Evolutionary conservation across 1,140 invertebrate species (phyloP).

Genomic region (Asbolus verrucosus): DNA sequence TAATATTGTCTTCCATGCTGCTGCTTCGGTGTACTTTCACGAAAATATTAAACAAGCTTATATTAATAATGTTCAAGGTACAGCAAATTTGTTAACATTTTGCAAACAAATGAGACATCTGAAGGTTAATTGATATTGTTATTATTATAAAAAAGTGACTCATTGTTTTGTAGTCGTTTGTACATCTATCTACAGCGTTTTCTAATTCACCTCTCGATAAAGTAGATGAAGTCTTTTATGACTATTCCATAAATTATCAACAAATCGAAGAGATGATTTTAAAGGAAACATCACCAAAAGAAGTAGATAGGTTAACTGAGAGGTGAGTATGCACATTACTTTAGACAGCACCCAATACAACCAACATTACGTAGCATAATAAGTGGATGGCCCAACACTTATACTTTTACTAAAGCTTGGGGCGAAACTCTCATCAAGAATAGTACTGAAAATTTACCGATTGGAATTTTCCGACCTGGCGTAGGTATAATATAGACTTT

Average conservation of each 20-base stretch:
- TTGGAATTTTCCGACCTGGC: conserved; percentile 76
- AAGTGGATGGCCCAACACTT: conserved; percentile 79
- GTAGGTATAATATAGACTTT: conserved; percentile 62
- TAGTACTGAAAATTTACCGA: conserved; percentile 75
- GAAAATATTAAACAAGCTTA: conserved; percentile 79
- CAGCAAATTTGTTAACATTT: conserved; percentile 61
- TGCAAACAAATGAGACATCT: conserved; percentile 72
- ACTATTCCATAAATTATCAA: conserved; percentile 67
- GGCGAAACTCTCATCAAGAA: conserved; percentile 78
- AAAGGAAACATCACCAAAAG: not conserved
- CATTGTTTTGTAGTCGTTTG: conserved; percentile 71
- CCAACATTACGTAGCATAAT: not conserved
- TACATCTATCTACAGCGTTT: conserved; percentile 81
- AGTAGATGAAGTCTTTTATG: conserved; percentile 80
- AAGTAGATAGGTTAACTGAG: not conserved
- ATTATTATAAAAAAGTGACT: conserved; percentile 71
- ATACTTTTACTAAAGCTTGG: conserved; percentile 84
- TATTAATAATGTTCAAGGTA: conserved; percentile 71
- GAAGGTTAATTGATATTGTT: conserved; percentile 83
- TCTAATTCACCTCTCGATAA: conserved; percentile 70
- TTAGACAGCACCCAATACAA: no score
- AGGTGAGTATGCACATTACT: not conserved
- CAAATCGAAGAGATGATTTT: not conserved
- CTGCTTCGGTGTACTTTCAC: conserved; percentile 88
- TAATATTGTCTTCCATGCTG: conserved; percentile 88